Evolutionary conservation across 2,888 invertebrate genomes (phyloP), one percentile per base, ranked within the genome.

Genomic region (Chironomus tentans): DNA sequence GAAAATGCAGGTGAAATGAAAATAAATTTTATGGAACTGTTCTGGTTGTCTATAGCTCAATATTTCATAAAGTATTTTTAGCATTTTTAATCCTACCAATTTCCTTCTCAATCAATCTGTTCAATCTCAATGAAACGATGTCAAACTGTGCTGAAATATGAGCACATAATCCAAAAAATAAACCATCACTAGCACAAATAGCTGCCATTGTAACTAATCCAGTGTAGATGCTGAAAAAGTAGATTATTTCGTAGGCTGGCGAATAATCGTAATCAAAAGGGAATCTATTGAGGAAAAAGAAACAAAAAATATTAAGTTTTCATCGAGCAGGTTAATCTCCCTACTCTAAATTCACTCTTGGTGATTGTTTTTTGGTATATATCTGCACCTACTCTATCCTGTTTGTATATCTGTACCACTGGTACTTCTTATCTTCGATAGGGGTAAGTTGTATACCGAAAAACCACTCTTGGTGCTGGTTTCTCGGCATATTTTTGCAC

Each of bases 121-220:
- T 0, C 5, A 73, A 2, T 12, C 22, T 22, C 22, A 50, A 46
- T 6, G 28, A 46, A 18, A 73, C 46, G 15, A 73, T 38, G 12
- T 73, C 21, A 62, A 73, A 73, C 13, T 73, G 62, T 3, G 21
- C 73, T 21, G 73, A 62, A 6, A 73, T 10, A 21, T 73, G 73
- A 61, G 47, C 1, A 15, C 73, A 73, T 12, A 73, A 22, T 21
- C 73, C 73, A 3, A 73, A 47, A 47, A 73, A 62, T 18, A 73
- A 13, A 12, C 73, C 73, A 4, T 73, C 73, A 7, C 38, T 7
- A 13, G 24, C 62, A 65, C 18, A 73, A 18, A 65, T 46, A 7
- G 21, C 24, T 13, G 46, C 38, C 15, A 65, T 22, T 13, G 73
- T 73, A 7, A 73, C 46, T 2, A 65, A 21, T 13, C 62, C 46